A percentile compares a stretch with the other conserved stretches of the same genome.
These are phyloP conservation scores for Apocheima hispidaria DNA, from an alignment of 2,888 invertebrate genomes.

Conservation along the genomic window DNA sequence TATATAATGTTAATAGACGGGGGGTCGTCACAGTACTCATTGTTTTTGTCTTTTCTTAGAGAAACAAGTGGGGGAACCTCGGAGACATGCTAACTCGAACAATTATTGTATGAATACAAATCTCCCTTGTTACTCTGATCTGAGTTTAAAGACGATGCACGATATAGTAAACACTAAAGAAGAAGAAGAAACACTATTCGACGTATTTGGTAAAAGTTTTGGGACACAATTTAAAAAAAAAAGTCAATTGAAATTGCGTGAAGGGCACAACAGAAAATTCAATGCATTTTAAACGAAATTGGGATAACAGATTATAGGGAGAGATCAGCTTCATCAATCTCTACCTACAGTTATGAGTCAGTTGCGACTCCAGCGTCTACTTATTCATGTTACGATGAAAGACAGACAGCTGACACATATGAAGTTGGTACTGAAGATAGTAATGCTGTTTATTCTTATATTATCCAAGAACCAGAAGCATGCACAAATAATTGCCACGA, in stretches of 20 bases:
- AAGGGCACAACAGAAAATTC: too few relatives aligned
- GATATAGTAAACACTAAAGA: too few relatives aligned
- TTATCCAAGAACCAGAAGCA: conserved; percentile 17
- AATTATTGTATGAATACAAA: too few relatives aligned
- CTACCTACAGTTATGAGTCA: conserved; percentile 16
- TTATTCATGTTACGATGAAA: conserved; percentile 18
- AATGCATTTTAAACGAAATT: conserved; percentile 9
- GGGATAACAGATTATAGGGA: conserved; percentile 19
- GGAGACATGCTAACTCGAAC: too few relatives aligned
- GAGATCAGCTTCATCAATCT: conserved; percentile 20
- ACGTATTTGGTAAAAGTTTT: background rate
- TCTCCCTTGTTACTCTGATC: too few relatives aligned
- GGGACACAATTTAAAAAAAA: too few relatives aligned
- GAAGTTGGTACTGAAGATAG: conserved; percentile 18
- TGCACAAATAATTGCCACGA: too few relatives aligned
- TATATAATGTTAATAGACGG: too few relatives aligned
- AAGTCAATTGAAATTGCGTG: too few relatives aligned
- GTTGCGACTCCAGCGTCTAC: conserved; percentile 16
- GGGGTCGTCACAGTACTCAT: too few relatives aligned
- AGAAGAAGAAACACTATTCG: conserved; percentile 9
- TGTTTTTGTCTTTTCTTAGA: too few relatives aligned
- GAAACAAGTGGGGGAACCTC: too few relatives aligned
- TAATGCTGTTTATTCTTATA: conserved; percentile 20
- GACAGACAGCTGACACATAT: conserved; percentile 14
- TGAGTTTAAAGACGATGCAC: background rate